Base-by-base conservation (phyloP, 2,797 vertebrate species). In the Microcaecilia unicolor region DNA sequence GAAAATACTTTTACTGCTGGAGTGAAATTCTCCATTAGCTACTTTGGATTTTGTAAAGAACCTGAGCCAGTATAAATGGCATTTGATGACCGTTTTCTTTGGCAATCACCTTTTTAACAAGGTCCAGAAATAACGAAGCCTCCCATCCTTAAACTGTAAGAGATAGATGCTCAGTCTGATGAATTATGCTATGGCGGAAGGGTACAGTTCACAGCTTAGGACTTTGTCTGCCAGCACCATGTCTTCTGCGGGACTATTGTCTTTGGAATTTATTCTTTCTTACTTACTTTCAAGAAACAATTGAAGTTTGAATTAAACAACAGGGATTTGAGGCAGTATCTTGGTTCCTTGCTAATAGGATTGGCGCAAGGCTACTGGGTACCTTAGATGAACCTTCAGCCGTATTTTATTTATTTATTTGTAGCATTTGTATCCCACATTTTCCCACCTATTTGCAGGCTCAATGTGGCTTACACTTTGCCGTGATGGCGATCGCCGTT, bases 211-310 rank as follows among this genome's bases (percentile, higher is more conserved):
- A 34, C 32, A 44, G 41, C 5, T 43, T 1, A 0, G 28, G n/a
- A n/a, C 48, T 40, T 41, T 59, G 54, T 61, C 50, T 53, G 46
- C 30, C 52, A 61, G 49, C 46, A 59, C 51, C 51, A 18, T 24
- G 22, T 14, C 13, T 13, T 36, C 16, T 26, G 28, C 28, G 26
- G 34, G 7, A 15, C 34, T 22, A 25, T 34, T 22, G 42, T 58
- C 55, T 64, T 57, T 64, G 55, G 59, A 43, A 41, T 4, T 28
- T 40, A 9, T 41, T 53, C 50, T 54, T 66, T 67, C 51, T 29
- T 29, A 45, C 61, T 28, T 43, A 42, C 26, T 52, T 44, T 55
- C 37, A 18, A 58, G 22, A 50, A 0, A n/a, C 44, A n/a, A 45
- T 31, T 39, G 59, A 43, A 46, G 18, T 22, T 22, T 64, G 55